phyloP scores from a whole-genome alignment of 2,888 invertebrate species.

The Acleris holmiana region DNA sequence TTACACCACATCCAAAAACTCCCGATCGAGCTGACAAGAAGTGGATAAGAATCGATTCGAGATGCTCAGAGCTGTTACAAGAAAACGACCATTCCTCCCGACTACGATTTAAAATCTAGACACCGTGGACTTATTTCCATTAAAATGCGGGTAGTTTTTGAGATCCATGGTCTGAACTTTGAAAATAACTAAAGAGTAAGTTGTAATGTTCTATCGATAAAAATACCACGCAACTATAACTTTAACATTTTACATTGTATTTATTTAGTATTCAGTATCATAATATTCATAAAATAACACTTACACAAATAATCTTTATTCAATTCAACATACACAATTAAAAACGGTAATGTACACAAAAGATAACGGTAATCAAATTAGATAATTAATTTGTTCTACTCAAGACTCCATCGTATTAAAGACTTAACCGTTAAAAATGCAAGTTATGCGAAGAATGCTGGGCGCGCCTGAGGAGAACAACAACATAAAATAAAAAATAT shows the following conservation, averaged over 20 bases:
- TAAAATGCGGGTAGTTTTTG: background rate
- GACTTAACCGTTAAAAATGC: slow-evolving; percentile 54
- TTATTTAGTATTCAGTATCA: too few species aligned
- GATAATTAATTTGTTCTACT: slow-evolving; percentile 8
- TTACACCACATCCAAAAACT: slow-evolving; percentile 62
- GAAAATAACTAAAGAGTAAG: background rate
- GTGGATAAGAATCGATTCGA: slow-evolving; percentile 72
- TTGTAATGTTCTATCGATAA: background rate
- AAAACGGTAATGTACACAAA: background rate
- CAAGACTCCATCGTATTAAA: slow-evolving; percentile 18
- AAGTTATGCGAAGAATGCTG: slow-evolving; percentile 63
- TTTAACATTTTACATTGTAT: too few species aligned
- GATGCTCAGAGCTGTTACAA: slow-evolving; percentile 65
- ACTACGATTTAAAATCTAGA: slow-evolving; percentile 10
- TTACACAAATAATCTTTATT: too few species aligned
- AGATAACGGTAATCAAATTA: background rate
- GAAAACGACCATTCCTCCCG: slow-evolving; percentile 45
- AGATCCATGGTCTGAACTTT: background rate
- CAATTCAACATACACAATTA: too few species aligned
- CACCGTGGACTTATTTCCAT: background rate
- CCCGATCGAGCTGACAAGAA: slow-evolving; percentile 47
- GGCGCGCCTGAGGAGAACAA: slow-evolving; percentile 58
- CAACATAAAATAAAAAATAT: slow-evolving; percentile 68
- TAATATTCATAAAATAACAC: too few species aligned
- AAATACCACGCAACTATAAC: background rate